phyloP scores from a whole-genome alignment of 2,888 invertebrate species.

The Lucinisca nassula region DNA sequence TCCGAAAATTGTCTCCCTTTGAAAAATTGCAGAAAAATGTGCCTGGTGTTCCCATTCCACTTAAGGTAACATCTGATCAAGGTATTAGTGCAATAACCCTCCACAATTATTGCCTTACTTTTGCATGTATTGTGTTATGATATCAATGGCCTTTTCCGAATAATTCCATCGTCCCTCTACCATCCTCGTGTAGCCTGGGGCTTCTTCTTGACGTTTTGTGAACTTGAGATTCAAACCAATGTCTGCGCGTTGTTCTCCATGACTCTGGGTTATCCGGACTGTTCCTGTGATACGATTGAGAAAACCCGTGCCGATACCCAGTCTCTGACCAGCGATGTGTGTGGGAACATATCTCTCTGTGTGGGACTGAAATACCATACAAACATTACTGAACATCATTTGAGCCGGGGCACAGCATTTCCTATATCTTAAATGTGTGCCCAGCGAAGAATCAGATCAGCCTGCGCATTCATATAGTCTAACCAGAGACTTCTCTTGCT shows the following conservation, averaged over 20 bases:
- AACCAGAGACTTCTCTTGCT: too few species aligned
- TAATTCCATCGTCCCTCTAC: constrained; percentile 92
- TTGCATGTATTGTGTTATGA: constrained; percentile 92
- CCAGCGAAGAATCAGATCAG: too few species aligned
- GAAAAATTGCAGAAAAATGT: too few species aligned
- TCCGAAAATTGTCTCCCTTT: too few species aligned
- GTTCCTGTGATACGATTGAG: constrained; percentile 96
- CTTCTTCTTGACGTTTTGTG: constrained; percentile 92
- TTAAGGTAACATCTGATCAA: too few species aligned
- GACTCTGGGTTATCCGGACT: constrained; percentile 90
- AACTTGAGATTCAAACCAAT: constrained; percentile 97
- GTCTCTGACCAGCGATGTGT: constrained; percentile 86
- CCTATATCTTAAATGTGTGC: too few species aligned
- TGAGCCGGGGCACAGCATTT: too few species aligned
- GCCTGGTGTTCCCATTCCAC: too few species aligned
- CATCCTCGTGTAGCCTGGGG: constrained; percentile 94
- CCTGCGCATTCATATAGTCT: too few species aligned
- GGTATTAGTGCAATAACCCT: too few species aligned
- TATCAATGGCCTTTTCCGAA: constrained; percentile 92
- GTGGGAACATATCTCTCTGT: constrained; percentile 83
- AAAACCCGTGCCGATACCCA: constrained; percentile 91
- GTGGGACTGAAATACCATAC: constrained; percentile 63
- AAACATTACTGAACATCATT: too few species aligned
- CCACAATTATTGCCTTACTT: too few species aligned
- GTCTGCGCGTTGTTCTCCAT: constrained; percentile 89